A percentile compares a stretch with the other conserved stretches of the same genome.
phyloP scores from a whole-genome alignment of 2,113 vertebrate genomes.

The Heteronetta atricapilla region DNA sequence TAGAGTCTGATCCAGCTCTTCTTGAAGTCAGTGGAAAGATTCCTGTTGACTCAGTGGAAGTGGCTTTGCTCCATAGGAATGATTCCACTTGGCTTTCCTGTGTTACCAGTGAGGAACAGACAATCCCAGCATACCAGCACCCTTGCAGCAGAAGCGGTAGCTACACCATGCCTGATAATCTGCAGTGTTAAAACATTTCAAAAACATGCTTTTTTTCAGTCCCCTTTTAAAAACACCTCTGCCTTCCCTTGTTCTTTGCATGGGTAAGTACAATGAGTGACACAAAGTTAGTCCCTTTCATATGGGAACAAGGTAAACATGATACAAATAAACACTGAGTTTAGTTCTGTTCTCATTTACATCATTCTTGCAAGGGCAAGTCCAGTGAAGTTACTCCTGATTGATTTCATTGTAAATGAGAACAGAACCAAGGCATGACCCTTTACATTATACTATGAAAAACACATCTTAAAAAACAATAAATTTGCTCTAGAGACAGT shows the following conservation, averaged over 20 bases:
- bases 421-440: constrained; percentile 25
- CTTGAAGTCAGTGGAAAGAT: constrained; percentile 66
- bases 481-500: constrained; percentile 50
- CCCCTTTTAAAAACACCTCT: neutral
- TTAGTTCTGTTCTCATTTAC: constrained; percentile 18
- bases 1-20: constrained; percentile 49
- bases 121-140: neutral
- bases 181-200: neutral
- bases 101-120: neutral
- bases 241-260: neutral
- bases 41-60: constrained; percentile 67
- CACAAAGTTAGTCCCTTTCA: neutral
- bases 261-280: neutral
- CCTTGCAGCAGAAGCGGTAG: neutral
- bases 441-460: constrained; percentile 36
- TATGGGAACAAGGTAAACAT: neutral
- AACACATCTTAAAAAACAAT: constrained; percentile 54
- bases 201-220: fast-evolving
- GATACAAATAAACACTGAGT: neutral
- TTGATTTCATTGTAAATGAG: neutral
- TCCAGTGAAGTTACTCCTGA: neutral
- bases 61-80: constrained; percentile 52
- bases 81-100: constrained; percentile 41
- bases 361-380: neutral
- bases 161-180: neutral